phyloP scores from a whole-genome alignment of 2,888 invertebrate species.

The Priocnemis perturbator region DNA sequence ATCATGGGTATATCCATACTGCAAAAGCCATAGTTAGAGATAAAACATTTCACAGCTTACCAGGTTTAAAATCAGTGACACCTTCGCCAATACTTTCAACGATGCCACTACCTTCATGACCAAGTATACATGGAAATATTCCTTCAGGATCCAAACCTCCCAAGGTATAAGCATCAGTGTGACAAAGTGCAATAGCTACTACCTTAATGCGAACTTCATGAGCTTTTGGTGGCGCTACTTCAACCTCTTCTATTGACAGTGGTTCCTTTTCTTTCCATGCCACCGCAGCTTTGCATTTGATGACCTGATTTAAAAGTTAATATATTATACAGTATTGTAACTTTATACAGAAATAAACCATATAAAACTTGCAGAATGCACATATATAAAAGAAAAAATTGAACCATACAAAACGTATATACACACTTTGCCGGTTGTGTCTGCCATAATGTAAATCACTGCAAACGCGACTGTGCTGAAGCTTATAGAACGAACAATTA shows the following conservation, averaged over 20 bases:
- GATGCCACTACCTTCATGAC: conserved; percentile 97
- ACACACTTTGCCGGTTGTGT: neutral
- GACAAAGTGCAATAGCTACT: conserved; percentile 89
- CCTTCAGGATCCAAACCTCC: conserved; percentile 94
- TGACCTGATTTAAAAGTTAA: conserved; percentile 78
- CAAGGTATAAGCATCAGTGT: conserved; percentile 94
- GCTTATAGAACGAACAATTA: too few relatives aligned
- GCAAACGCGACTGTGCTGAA: too few relatives aligned
- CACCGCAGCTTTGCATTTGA: conserved; percentile 95
- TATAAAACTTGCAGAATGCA: neutral
- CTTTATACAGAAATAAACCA: neutral
- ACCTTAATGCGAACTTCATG: conserved; percentile 93
- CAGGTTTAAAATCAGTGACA: conserved; percentile 89
- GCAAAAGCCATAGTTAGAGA: neutral
- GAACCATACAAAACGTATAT: neutral
- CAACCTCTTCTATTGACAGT: conserved; percentile 91
- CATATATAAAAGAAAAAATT: neutral
- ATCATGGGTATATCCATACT: too few relatives aligned
- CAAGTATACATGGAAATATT: conserved; percentile 92
- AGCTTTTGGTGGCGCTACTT: conserved; percentile 95
- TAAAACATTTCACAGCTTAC: conserved; percentile 69
- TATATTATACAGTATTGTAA: neutral
- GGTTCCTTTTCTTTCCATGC: conserved; percentile 97
- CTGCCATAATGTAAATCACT: neutral
- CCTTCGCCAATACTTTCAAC: conserved; percentile 98